Conservation (phyloP, 2,797 vertebrate species). For the Fundulus diaphanus region DNA sequence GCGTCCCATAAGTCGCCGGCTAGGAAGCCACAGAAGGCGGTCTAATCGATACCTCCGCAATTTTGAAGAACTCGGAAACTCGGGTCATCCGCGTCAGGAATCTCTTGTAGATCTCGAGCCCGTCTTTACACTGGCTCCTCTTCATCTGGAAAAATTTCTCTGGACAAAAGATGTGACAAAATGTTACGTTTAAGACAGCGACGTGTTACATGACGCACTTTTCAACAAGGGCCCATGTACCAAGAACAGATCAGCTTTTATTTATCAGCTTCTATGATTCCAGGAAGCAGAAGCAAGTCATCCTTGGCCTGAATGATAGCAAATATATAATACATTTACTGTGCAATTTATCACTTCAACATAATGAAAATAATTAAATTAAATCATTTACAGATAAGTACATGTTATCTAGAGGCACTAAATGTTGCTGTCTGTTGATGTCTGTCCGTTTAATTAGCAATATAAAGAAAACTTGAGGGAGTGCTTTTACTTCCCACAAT, state of each 20-base stretch:
- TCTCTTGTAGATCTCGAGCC: constrained; percentile 98
- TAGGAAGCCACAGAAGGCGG: not conserved
- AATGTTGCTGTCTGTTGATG: too few species aligned
- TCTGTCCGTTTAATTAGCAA: too few species aligned
- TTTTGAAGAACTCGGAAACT: constrained; percentile 99
- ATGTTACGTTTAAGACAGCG: not conserved
- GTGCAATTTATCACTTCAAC: too few species aligned
- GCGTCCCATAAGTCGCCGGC: too few species aligned
- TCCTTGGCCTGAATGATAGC: not conserved
- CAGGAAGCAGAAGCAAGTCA: not conserved
- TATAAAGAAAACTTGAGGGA: too few species aligned
- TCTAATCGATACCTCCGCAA: constrained; percentile 88
- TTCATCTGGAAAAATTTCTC: constrained; percentile 99
- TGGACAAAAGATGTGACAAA: constrained; percentile 52
- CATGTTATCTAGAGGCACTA: too few species aligned
- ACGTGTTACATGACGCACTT: not conserved
- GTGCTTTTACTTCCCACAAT: too few species aligned
- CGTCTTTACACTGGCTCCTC: constrained; percentile 98
- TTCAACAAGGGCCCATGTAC: not conserved
- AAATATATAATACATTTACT: not conserved
- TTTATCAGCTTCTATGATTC: too few species aligned
- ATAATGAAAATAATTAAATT: too few species aligned
- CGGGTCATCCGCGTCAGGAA: constrained; percentile 98
- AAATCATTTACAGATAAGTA: too few species aligned
- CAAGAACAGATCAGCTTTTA: not conserved